Evolutionary conservation across 2,113 vertebrate species (phyloP).

Genomic region (Fulica atra): DNA sequence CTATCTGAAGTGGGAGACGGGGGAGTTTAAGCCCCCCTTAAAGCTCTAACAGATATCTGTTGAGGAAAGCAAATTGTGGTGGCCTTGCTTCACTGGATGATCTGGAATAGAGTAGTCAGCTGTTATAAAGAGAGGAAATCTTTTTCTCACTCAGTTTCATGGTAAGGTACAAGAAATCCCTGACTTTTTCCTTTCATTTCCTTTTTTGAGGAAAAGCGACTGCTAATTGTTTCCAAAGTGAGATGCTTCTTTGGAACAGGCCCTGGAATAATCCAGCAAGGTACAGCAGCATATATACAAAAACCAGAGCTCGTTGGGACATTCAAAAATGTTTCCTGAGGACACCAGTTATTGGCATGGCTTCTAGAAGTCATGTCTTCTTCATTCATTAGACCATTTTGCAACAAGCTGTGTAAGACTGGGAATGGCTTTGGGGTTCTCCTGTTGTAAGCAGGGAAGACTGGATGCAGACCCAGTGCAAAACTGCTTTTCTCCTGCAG

Average conservation of each 20-base stretch:
- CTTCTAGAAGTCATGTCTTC: background rate
- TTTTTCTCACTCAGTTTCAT: background rate
- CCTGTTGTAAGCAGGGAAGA: too few relatives aligned
- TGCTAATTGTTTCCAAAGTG: conserved; percentile 7
- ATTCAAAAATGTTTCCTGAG: conserved; percentile 2
- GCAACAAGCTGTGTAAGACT: background rate
- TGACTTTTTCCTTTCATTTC: background rate
- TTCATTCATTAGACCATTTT: background rate
- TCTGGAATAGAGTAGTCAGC: background rate
- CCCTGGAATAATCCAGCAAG: conserved; percentile 10
- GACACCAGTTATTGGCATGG: background rate
- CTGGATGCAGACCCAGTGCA: background rate
- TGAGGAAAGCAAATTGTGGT: background rate
- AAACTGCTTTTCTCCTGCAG: background rate
- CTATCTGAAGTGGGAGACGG: background rate
- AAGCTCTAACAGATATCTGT: background rate
- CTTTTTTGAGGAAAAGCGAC: background rate
- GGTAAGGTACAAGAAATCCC: background rate
- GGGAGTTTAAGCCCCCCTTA: background rate
- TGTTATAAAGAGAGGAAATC: background rate
- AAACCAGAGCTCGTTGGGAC: background rate
- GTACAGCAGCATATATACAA: background rate
- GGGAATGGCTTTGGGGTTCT: background rate
- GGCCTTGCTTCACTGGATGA: background rate
- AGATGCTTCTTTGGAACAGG: background rate